Conservation (phyloP, 2,113 vertebrate genomes). For the Scalopus aquaticus region DNA sequence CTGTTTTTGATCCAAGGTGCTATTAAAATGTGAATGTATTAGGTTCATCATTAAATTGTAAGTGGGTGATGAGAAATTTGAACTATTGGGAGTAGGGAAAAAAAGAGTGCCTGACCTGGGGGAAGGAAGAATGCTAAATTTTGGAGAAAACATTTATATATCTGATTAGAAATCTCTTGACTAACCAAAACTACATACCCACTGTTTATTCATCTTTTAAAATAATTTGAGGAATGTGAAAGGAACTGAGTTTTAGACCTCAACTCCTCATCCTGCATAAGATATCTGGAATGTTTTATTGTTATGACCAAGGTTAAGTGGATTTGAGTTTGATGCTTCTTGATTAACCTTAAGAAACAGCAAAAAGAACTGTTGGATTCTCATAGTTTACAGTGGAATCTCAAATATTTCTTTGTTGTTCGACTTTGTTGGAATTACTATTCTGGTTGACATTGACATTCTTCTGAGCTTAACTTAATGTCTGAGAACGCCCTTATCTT, state of each 20-base stretch:
- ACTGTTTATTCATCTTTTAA: constrained; percentile 42
- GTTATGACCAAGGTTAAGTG: constrained; percentile 49
- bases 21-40: not conserved
- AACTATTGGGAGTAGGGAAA: not conserved
- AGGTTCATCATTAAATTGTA: not conserved
- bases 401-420: constrained; percentile 65
- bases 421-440: constrained; percentile 21
- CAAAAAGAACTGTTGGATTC: constrained; percentile 31
- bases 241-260: constrained; percentile 31
- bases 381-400: constrained; percentile 57
- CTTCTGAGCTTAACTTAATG: constrained; percentile 54
- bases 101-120: not conserved
- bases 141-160: constrained; percentile 11
- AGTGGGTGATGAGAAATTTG: not conserved
- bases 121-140: constrained; percentile 13
- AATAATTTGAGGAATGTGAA: constrained; percentile 55
- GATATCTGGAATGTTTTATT: constrained; percentile 60
- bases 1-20: not conserved
- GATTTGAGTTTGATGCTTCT: constrained; percentile 34
- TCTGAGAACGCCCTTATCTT: constrained; percentile 34
- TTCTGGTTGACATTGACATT: constrained; percentile 49
- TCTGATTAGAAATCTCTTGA: constrained; percentile 31
- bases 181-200: constrained; percentile 5
- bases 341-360: constrained; percentile 58
- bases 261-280: constrained; percentile 16